These are phyloP conservation scores for Alauda arvensis DNA, from an alignment of 2,797 vertebrate genomes.

Conservation along the genomic window DNA sequence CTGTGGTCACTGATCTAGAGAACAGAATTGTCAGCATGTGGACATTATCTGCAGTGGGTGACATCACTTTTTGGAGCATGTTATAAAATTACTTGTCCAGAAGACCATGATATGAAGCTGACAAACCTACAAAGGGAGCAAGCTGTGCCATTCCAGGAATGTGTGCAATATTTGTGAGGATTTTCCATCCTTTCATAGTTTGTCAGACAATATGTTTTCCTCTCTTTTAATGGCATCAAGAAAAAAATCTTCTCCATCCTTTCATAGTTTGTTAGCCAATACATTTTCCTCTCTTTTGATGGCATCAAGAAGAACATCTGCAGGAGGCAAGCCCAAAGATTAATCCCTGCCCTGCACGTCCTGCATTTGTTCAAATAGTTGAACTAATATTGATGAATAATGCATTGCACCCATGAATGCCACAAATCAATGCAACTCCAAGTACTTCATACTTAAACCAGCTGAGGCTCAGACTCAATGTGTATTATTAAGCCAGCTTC, in stretches of 20 bases:
- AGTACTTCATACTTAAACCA: not conserved
- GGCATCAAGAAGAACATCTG: not conserved
- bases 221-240: not conserved
- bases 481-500: not conserved
- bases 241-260: not conserved
- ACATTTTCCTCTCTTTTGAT: not conserved
- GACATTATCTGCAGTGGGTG: not conserved
- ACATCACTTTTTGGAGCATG: not conserved
- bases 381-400: slow-evolving; percentile 49
- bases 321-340: not conserved
- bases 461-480: not conserved
- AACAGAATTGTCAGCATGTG: not conserved
- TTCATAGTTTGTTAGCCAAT: not conserved
- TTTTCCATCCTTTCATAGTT: not conserved
- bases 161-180: not conserved
- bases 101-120: not conserved
- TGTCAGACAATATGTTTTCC: not conserved
- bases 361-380: not conserved
- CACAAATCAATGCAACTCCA: not conserved
- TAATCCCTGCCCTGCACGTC: not conserved
- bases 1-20: not conserved
- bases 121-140: not conserved
- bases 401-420: not conserved
- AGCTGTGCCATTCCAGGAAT: not conserved
- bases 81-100: not conserved